Conservation (phyloP, 2,113 vertebrate genomes). For the Scalopus aquaticus region DNA sequence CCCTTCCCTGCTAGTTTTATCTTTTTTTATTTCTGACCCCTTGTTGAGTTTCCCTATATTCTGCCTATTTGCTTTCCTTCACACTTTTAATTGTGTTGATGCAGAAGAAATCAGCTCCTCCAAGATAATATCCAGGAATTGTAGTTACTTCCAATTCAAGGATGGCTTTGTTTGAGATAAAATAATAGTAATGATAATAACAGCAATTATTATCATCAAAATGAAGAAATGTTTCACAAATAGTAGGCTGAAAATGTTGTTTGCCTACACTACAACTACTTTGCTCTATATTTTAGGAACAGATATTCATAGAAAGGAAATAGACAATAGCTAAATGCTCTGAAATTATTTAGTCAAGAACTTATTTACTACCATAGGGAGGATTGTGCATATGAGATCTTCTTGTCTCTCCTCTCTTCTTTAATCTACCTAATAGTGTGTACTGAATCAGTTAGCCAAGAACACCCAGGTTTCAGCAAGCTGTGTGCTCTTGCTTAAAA, state of each 20-base stretch:
- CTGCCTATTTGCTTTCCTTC: background rate
- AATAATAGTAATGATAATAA: background rate
- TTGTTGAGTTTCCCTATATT: too few species aligned
- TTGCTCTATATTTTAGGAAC: background rate
- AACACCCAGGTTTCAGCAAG: background rate
- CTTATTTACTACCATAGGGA: background rate
- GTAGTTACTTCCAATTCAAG: background rate
- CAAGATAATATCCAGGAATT: background rate
- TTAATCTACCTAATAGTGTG: background rate
- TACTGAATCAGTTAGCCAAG: background rate
- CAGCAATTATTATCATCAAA: background rate
- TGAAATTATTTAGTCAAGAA: background rate
- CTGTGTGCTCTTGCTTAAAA: background rate
- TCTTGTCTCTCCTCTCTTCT: background rate
- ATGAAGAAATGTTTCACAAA: background rate
- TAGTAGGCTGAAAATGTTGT: background rate
- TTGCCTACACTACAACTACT: background rate
- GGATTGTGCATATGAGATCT: background rate
- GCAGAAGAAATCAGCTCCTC: background rate
- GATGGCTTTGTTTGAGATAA: constrained; percentile 1
- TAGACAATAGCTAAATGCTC: background rate
- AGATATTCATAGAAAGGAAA: background rate
- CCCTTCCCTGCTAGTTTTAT: too few species aligned
- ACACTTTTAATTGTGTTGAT: background rate
- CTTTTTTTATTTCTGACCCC: too few species aligned